Evolutionary conservation across 2,888 invertebrate species (phyloP), one percentile per base, ranked within the genome.

Genomic region (Eupithecia vulgata): DNA sequence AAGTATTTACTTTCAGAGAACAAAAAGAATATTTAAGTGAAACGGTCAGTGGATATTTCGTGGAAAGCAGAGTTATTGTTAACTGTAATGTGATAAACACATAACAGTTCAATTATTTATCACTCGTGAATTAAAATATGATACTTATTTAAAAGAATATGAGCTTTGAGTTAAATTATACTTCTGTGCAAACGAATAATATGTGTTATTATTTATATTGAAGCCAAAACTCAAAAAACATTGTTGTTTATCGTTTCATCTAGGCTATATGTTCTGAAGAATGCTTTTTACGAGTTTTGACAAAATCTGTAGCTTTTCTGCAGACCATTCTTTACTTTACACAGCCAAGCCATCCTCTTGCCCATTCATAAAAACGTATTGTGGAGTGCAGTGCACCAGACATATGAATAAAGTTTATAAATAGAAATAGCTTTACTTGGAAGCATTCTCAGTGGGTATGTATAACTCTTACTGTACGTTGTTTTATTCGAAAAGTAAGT

Each of bases 321-420:
- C 25, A 21, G 1, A 13, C 64, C 37, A 42, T 35, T 21, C 21
- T 64, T 37, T 37, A 40, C 66, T 66, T 66, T 42, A 42, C 8
- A 66, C 45, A 66, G 66, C 34, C 66, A 21, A 42, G 42, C n/a
- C 64, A 37, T 42, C 5, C 30, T 66, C 66, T 45, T 6, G 48
- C 48, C 30, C 48, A 48, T 67, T 67, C 67, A 65, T 65, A 40
- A 65, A 65, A 64, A 65, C n/a, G 40, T 42, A 65, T 65, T 40
- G 65, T 65, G 65, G 25, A 65, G 65, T 65, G 40, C 64, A 64
- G 37, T 64, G 64, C 65, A 37, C 4, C 40, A 37, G 65, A 42
- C 65, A 65, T 65, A 65, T 65, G 40, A 65, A 65, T 42, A 65
- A 65, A 65, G 2, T 65, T 65, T 65, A n/a, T 65, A 65, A 65